phyloP scores from a whole-genome alignment of 2,113 vertebrate species.

The Parus major region DNA sequence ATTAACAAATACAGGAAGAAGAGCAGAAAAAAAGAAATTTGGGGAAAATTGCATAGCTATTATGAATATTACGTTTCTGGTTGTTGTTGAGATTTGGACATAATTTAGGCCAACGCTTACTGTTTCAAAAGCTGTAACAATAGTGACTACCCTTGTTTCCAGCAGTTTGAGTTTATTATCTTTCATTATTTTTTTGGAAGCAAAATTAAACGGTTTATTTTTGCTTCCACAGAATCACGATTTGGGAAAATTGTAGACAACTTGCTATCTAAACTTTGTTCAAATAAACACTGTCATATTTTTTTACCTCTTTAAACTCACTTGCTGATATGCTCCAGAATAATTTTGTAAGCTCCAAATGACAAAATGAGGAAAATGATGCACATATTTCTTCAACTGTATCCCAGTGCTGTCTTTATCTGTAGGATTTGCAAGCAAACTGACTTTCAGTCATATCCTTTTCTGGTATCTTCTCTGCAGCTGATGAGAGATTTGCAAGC shows the following conservation, averaged over 20 bases:
- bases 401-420: background rate
- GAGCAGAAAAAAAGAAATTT: background rate
- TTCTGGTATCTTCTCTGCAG: slow-evolving; percentile 27
- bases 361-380: background rate
- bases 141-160: background rate
- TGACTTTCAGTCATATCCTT: slow-evolving; percentile 25
- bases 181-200: slow-evolving; percentile 1
- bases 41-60: background rate
- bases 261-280: slow-evolving; percentile 13
- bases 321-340: background rate
- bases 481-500: slow-evolving; percentile 47
- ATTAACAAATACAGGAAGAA: background rate
- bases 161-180: slow-evolving; percentile 11
- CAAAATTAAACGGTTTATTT: slow-evolving; percentile 45
- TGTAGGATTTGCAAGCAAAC: slow-evolving; percentile 53
- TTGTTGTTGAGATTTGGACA: background rate
- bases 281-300: background rate
- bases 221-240: background rate
- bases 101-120: background rate
- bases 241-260: background rate
- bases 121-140: background rate
- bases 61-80: background rate
- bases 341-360: background rate
- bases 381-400: background rate
- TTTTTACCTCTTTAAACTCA: background rate